Percentiles rank a stretch among this genome's conserved stretches.
phyloP scores from a whole-genome alignment of 2,113 vertebrate species.

The Pseudopipra pipra region DNA sequence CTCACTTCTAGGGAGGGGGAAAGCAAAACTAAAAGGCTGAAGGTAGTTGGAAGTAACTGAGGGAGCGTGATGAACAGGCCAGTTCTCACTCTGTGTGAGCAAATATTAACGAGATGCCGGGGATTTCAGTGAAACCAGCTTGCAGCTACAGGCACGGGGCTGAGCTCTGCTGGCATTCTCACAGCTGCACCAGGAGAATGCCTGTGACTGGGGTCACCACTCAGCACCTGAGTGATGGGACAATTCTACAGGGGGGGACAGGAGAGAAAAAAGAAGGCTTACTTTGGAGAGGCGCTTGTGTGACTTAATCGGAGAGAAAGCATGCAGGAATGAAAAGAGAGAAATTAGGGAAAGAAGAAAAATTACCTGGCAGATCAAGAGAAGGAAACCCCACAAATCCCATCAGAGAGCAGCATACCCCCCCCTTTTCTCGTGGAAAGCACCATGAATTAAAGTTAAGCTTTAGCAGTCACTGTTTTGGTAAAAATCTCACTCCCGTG shows the following conservation, averaged over 20 bases:
- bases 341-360: constrained; percentile 75
- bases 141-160: constrained; percentile 40
- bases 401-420: background rate
- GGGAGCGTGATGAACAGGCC: background rate
- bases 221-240: constrained; percentile 49
- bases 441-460: background rate
- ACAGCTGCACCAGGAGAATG: constrained; percentile 30
- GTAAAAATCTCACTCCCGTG: background rate
- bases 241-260: constrained; percentile 52
- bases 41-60: background rate
- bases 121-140: constrained; percentile 61
- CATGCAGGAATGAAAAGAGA: constrained; percentile 91
- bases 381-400: constrained; percentile 59
- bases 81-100: constrained; percentile 22
- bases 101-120: constrained; percentile 29
- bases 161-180: constrained; percentile 45
- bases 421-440: background rate
- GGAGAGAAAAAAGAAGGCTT: constrained; percentile 88
- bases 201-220: background rate
- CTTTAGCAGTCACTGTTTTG: accelerated
- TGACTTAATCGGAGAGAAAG: constrained; percentile 85
- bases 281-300: constrained; percentile 99
- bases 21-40: background rate
- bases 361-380: constrained; percentile 39
- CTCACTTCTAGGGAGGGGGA: background rate